phyloP scores from a whole-genome alignment of 2,888 invertebrate species.

The Octodonta nipae region DNA sequence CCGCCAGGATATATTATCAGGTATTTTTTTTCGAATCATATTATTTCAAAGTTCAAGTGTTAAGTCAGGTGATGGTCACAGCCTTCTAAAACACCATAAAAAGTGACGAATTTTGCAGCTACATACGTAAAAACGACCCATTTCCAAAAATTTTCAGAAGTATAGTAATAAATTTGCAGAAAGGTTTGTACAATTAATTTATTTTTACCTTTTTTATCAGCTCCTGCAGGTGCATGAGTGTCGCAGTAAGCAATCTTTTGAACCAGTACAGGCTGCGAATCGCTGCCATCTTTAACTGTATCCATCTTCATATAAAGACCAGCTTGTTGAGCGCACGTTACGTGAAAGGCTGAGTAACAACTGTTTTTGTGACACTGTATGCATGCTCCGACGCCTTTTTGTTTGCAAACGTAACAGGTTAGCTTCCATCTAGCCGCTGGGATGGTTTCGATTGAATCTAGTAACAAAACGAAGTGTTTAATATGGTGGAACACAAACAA shows the following conservation, averaged over 20 bases:
- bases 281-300: slow-evolving; percentile 51
- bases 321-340: slow-evolving; percentile 96
- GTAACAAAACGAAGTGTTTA: neutral
- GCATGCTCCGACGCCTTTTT: slow-evolving; percentile 84
- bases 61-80: no score
- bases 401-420: slow-evolving; percentile 94
- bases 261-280: slow-evolving; percentile 62
- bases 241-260: slow-evolving; percentile 95
- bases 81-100: no score
- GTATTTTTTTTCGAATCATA: no score
- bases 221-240: slow-evolving; percentile 73
- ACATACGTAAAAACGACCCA: no score
- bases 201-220: slow-evolving; percentile 1
- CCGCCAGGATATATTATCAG: no score
- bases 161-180: no score
- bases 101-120: no score
- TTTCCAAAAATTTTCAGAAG: no score
- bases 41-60: no score
- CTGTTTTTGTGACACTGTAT: slow-evolving; percentile 95
- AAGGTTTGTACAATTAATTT: neutral
- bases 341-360: slow-evolving; percentile 96
- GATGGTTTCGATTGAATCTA: slow-evolving; percentile 89
- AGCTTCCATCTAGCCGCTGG: slow-evolving; percentile 91
- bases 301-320: slow-evolving; percentile 94
- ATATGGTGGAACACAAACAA: no score